Percentiles rank a stretch among this genome's conserved stretches.
These are phyloP conservation scores for Etia nguti DNA, from an alignment of 2,113 vertebrate genomes.

Conservation along the genomic window DNA sequence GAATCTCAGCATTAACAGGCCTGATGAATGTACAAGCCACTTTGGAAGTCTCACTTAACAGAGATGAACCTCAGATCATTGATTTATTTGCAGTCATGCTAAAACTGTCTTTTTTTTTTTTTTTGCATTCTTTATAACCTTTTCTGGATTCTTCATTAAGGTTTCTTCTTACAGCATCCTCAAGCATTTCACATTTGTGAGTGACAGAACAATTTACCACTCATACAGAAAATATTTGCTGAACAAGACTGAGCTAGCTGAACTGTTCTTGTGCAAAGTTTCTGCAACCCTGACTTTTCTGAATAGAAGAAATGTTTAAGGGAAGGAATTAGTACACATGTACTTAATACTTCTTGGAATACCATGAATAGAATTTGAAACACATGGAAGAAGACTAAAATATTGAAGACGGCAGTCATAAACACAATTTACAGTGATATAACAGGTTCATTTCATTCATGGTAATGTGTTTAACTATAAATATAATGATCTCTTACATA, in stretches of 20 bases:
- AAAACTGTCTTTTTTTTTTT: background rate
- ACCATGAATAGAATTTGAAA: background rate
- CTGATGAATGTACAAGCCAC: background rate
- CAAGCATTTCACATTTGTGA: background rate
- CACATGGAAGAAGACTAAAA: background rate
- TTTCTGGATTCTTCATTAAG: background rate
- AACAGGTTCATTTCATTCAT: background rate
- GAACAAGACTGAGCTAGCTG: constrained; percentile 27
- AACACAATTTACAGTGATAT: background rate
- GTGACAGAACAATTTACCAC: background rate
- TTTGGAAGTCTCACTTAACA: background rate
- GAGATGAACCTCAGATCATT: background rate
- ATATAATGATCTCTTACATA: background rate
- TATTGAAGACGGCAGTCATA: background rate
- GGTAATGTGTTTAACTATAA: background rate
- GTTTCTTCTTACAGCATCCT: background rate
- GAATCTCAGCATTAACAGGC: background rate
- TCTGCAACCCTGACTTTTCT: background rate
- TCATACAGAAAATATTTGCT: background rate
- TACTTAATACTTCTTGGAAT: background rate
- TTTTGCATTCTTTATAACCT: background rate
- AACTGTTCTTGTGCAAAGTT: background rate
- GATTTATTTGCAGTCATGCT: background rate
- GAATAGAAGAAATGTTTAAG: background rate
- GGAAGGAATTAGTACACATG: background rate